Conservation (phyloP, 2,113 vertebrate species). For the Salvelinus fontinalis region DNA sequence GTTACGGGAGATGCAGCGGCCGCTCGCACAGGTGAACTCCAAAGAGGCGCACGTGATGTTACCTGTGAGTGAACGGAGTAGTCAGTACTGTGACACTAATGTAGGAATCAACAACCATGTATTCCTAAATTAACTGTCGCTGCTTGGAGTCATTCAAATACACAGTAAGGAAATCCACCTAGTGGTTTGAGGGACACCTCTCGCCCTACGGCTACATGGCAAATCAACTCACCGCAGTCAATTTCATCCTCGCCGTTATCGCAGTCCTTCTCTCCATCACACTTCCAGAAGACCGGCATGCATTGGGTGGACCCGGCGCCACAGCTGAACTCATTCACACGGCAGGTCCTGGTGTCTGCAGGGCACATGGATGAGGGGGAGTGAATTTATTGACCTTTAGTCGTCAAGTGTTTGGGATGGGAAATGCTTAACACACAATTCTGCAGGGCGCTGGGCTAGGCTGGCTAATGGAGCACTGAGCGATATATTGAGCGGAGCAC, state of each 20-base stretch:
- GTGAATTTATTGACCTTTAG: not conserved
- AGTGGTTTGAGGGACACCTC: too few species aligned
- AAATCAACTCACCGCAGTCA: conserved; percentile 85
- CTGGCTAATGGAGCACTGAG: not conserved
- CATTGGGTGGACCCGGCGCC: conserved; percentile 88
- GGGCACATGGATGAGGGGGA: not conserved
- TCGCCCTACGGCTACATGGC: too few species aligned
- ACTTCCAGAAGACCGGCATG: conserved; percentile 93
- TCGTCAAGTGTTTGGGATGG: not conserved
- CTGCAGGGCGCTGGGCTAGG: not conserved
- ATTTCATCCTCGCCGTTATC: conserved; percentile 92
- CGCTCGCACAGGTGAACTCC: conserved; percentile 92
- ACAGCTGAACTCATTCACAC: conserved; percentile 91
- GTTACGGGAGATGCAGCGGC: conserved; percentile 89
- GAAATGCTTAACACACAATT: not conserved
- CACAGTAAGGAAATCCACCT: too few species aligned
- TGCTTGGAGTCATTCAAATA: too few species aligned
- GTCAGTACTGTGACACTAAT: too few species aligned
- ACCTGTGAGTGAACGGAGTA: conserved; percentile 62
- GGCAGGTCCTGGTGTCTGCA: conserved; percentile 90
- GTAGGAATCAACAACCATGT: too few species aligned
- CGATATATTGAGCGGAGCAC: too few species aligned
- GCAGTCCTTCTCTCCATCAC: conserved; percentile 95
- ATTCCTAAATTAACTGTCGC: too few species aligned
- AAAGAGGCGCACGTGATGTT: conserved; percentile 89